Base-by-base conservation (phyloP, 1,140 invertebrate species). In the Penaeus vannamei region DNA sequence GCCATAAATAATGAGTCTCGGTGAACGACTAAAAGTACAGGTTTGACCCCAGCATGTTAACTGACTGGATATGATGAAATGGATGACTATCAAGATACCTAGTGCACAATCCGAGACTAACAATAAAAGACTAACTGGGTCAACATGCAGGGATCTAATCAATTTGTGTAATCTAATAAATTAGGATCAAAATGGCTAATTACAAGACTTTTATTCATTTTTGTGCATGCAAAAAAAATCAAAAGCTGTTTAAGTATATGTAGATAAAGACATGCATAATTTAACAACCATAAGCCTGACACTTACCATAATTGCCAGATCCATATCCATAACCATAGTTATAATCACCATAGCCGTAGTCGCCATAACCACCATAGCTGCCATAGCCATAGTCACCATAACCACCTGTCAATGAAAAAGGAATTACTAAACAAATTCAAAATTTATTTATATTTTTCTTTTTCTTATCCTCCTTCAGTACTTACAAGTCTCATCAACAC, bases 1-100 rank as follows among this genome's bases (percentile, higher is more conserved):
- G 87, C 87, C 87, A 89, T 89, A 89, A 89, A 89, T 89, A 89
- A 89, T 89, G 87, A 89, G 87, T 89, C 87, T 89, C 87, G 87
- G 87, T 89, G 81, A 89, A 89, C 87, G 76, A 84, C 87, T 84
- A 84, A 84, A 89, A 89, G 87, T 89, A 89, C 87, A 89, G 87
- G 81, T 84, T 89, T 89, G 82, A 89, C 87, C 87, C 87, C 87
- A 84, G 87, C 87, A 89, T 89, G 87, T 89, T 89, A 79, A 72
- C 62, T 77, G 53, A 84, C 82, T 89, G 81, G 81, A 84, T 84
- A 72, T 84, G 81, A 84, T 46, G 72, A 77, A 84, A 84, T 79
- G 66, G 82, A 89, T 66, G 81, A 76, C 59, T 87, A 53, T 46
- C 46, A 53, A 53, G 46, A 53, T 64, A 87, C 59, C 32, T 42